Evolutionary conservation across 2,888 invertebrate species (phyloP).

Genomic region (Dicroscelio sp.): DNA sequence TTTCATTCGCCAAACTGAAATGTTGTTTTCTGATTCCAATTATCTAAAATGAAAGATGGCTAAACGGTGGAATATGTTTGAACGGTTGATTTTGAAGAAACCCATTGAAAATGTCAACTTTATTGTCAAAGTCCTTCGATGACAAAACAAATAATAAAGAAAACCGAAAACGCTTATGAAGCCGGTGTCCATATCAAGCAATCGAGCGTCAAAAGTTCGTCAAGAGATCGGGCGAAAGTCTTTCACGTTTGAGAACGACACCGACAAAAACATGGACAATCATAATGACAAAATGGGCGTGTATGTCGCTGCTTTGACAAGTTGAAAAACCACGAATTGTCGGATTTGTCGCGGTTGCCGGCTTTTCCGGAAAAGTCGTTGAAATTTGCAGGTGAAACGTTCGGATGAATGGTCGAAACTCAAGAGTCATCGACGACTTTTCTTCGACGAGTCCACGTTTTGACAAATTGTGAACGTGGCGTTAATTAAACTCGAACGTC

Average conservation of each 20-base stretch:
- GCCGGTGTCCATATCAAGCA: slow-evolving; percentile 55
- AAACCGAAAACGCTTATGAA: no score
- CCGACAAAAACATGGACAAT: slow-evolving; percentile 29
- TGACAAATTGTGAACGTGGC: slow-evolving; percentile 24
- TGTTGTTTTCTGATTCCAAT: no score
- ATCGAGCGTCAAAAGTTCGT: slow-evolving; percentile 13
- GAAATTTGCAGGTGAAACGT: slow-evolving; percentile 29
- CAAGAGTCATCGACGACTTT: slow-evolving; percentile 51
- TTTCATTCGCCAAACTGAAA: no score
- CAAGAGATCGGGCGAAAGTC: slow-evolving; percentile 35
- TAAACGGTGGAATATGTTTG: no score
- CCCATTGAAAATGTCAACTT: no score
- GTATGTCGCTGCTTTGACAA: slow-evolving; percentile 34
- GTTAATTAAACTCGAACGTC: slow-evolving; percentile 31
- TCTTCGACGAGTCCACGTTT: no score
- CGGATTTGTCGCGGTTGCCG: slow-evolving; percentile 8
- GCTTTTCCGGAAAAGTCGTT: slow-evolving; percentile 35
- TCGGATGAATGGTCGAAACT: slow-evolving; percentile 28
- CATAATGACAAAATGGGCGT: slow-evolving; percentile 24
- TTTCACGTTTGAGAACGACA: slow-evolving; percentile 38
- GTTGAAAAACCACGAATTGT: background rate
- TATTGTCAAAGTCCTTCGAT: no score
- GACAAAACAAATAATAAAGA: no score
- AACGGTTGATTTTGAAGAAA: no score
- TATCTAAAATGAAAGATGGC: no score